These are phyloP conservation scores for Tychaedon coryphoeus DNA, from an alignment of 2,113 vertebrate genomes.

Conservation along the genomic window DNA sequence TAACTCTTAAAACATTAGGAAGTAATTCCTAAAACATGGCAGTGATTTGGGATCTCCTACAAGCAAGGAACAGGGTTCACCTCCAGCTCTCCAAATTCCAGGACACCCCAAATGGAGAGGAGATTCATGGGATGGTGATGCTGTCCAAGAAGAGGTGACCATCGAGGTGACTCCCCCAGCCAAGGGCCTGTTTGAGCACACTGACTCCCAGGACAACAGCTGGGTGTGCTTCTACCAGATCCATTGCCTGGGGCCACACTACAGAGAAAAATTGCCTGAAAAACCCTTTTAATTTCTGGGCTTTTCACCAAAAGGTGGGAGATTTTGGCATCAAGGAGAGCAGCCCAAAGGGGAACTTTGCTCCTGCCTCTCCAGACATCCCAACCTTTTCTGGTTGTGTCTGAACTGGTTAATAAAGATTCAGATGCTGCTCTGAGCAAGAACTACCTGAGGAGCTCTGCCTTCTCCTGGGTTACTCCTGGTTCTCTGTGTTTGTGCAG, in stretches of 20 bases:
- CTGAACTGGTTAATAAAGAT: conserved; percentile 70
- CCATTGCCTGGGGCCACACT: conserved; percentile 55
- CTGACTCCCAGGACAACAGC: conserved; percentile 16
- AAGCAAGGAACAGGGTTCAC: conserved; percentile 64
- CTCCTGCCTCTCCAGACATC: conserved; percentile 68
- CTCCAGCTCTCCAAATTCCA: conserved; percentile 72
- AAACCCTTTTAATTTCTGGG: conserved; percentile 81
- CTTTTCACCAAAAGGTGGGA: conserved; percentile 59
- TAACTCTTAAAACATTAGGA: not conserved
- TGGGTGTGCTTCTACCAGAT: conserved; percentile 73
- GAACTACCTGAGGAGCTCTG: conserved; percentile 68
- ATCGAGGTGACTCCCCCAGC: conserved; percentile 73
- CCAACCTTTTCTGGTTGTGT: conserved; percentile 65
- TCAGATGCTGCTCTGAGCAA: conserved; percentile 63
- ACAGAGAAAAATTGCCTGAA: conserved; percentile 68
- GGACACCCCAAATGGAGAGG: not conserved
- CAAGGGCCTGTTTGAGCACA: conserved; percentile 64
- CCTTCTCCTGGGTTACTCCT: conserved; percentile 73
- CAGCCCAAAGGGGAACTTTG: conserved; percentile 56
- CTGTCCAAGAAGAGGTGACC: conserved; percentile 69
- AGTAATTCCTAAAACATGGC: not conserved
- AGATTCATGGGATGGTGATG: conserved; percentile 68
- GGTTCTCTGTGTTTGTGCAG: conserved; percentile 76
- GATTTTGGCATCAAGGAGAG: conserved; percentile 68
- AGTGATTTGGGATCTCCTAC: not conserved